Percentiles rank a stretch among this genome's conserved stretches.
These are phyloP conservation scores for Carterocephalus palaemon DNA, from an alignment of 2,888 invertebrate genomes.

Conservation along the genomic window DNA sequence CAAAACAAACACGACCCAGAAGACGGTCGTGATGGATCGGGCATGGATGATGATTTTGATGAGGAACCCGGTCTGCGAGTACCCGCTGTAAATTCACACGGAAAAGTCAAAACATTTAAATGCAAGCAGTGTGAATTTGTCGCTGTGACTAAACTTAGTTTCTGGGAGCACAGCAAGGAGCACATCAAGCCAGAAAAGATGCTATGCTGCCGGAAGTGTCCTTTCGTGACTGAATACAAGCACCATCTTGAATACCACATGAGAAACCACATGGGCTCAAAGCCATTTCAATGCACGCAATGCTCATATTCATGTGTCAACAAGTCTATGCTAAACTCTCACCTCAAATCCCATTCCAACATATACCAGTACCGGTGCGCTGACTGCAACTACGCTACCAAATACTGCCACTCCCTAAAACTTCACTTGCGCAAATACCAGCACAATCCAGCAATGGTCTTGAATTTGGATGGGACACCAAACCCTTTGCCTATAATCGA, in stretches of 20 bases:
- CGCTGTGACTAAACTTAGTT: slow-evolving; percentile 92
- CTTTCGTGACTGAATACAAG: slow-evolving; percentile 98
- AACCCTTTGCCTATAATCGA: slow-evolving; percentile 93
- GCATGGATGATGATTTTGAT: slow-evolving; percentile 69
- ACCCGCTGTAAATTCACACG: slow-evolving; percentile 86
- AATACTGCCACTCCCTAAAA: slow-evolving; percentile 98
- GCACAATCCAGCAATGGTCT: slow-evolving; percentile 93
- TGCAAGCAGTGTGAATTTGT: slow-evolving; percentile 95
- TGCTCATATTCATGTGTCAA: slow-evolving; percentile 97
- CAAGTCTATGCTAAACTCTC: slow-evolving; percentile 99
- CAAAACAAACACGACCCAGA: slow-evolving; percentile 55
- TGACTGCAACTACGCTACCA: slow-evolving; percentile 97
- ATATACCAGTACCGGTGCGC: slow-evolving; percentile 95
- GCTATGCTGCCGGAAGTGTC: slow-evolving; percentile 93
- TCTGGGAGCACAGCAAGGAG: slow-evolving; percentile 93
- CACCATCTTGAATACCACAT: slow-evolving; percentile 99
- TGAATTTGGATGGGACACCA: slow-evolving; percentile 92
- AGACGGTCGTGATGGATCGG: slow-evolving; percentile 72
- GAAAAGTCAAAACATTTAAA: slow-evolving; percentile 91
- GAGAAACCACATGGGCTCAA: slow-evolving; percentile 95
- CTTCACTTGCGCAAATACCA: slow-evolving; percentile 94
- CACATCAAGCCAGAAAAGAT: slow-evolving; percentile 97
- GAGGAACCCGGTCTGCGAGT: slow-evolving; percentile 80
- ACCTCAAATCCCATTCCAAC: slow-evolving; percentile 96
- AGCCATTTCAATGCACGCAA: slow-evolving; percentile 95